These are phyloP conservation scores for Sogatella furcifera DNA, from an alignment of 1,140 invertebrate species.

Conservation along the genomic window DNA sequence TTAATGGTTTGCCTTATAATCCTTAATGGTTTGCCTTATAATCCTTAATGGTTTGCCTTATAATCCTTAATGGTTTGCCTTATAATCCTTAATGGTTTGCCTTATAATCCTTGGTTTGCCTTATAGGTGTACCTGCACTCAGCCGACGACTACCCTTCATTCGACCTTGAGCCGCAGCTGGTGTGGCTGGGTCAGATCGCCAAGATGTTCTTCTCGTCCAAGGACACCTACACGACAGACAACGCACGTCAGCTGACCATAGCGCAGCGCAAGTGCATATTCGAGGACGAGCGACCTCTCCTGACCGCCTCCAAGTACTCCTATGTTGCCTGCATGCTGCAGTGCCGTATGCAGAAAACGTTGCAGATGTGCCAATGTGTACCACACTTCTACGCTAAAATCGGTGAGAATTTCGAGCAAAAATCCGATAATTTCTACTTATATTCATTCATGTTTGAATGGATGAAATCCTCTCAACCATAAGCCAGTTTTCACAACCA, in stretches of 20 bases:
- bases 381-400: conserved; percentile 48
- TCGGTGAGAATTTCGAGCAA: conserved; percentile 20
- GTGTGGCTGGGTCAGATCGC: conserved; percentile 50
- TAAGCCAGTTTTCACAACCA: too few species aligned
- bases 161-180: conserved; percentile 51
- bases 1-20: too few species aligned
- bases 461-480: too few species aligned
- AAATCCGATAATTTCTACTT: too few species aligned
- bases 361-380: conserved; percentile 49
- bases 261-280: conserved; percentile 52
- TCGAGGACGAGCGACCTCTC: conserved; percentile 47
- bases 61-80: too few species aligned
- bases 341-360: conserved; percentile 51
- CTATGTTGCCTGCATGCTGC: conserved; percentile 53
- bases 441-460: too few species aligned
- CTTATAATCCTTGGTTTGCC: too few species aligned
- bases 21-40: too few species aligned
- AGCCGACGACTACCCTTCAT: conserved; percentile 49
- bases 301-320: conserved; percentile 47
- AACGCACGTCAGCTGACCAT: conserved; percentile 53
- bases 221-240: conserved; percentile 58
- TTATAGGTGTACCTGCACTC: conserved; percentile 52
- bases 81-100: too few species aligned
- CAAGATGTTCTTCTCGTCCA: conserved; percentile 51
- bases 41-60: too few species aligned